A percentile compares a stretch with the other conserved stretches of the same genome.
phyloP scores from a whole-genome alignment of 2,888 invertebrate species.

The Acanthococcus lagerstroemiae region DNA sequence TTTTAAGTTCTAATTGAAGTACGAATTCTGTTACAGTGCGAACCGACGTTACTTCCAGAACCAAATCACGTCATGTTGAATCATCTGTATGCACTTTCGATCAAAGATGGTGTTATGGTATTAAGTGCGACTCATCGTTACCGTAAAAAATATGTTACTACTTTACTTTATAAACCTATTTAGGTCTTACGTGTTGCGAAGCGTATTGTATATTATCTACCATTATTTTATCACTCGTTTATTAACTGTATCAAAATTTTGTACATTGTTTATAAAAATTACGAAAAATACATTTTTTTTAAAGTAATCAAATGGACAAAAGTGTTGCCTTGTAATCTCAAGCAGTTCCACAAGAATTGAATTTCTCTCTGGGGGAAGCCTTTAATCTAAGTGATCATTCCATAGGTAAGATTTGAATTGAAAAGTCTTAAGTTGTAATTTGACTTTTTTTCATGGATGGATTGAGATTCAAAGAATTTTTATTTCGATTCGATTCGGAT shows the following conservation, averaged over 20 bases:
- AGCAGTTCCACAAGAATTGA: no score
- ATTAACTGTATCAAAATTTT: not conserved
- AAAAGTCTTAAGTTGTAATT: no score
- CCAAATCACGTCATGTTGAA: slow-evolving; percentile 99
- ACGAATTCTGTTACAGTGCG: slow-evolving; percentile 61
- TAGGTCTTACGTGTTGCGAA: slow-evolving; percentile 40
- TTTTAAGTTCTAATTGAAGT: not conserved
- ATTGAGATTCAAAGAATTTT: no score
- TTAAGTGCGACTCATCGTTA: slow-evolving; percentile 96
- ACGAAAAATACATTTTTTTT: no score
- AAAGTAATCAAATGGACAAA: no score
- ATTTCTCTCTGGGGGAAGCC: no score
- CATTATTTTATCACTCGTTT: not conserved
- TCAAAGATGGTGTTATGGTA: slow-evolving; percentile 99
- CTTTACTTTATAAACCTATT: slow-evolving; percentile 95
- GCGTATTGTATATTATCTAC: not conserved
- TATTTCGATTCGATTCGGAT: no score
- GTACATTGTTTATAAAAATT: not conserved
- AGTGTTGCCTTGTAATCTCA: no score
- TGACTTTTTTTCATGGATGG: no score
- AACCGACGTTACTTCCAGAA: slow-evolving; percentile 96
- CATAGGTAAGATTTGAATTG: no score
- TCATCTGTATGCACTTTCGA: slow-evolving; percentile 97
- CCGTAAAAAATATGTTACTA: slow-evolving; percentile 98
- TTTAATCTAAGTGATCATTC: no score